These are phyloP conservation scores for Echinarachnius parma DNA, from an alignment of 53 echinoderm and acorn worm genomes.

Conservation along the genomic window DNA sequence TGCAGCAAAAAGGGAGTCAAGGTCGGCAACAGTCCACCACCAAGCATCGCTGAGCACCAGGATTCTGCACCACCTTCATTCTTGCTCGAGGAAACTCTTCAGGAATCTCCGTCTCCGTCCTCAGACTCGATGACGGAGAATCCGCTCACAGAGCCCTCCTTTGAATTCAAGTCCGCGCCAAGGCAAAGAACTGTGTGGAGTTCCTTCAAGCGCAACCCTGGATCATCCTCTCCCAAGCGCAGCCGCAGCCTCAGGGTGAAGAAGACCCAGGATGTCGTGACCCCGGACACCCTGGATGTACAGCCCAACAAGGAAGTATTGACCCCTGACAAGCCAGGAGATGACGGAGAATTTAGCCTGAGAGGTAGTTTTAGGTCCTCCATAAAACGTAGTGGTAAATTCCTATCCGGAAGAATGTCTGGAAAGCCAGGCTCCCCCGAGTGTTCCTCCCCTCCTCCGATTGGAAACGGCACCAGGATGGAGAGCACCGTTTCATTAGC, in stretches of 20 bases:
- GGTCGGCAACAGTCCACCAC: conserved; percentile 15
- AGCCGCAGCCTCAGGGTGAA: conserved; percentile 44
- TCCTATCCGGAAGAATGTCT: conserved; percentile 33
- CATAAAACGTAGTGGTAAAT: conserved; percentile 29
- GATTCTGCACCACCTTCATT: background rate
- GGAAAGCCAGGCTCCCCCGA: conserved; percentile 30
- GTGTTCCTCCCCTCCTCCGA: conserved; percentile 37
- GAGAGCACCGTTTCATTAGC: conserved; percentile 78
- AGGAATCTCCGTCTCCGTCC: conserved; percentile 7
- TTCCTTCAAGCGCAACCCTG: conserved; percentile 41
- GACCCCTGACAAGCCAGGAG: conserved; percentile 17
- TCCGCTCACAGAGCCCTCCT: conserved; percentile 33
- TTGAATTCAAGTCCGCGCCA: conserved; percentile 40
- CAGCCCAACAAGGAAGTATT: conserved; percentile 26
- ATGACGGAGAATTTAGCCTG: conserved; percentile 3
- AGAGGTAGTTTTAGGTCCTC: conserved; percentile 41
- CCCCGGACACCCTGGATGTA: conserved; percentile 18
- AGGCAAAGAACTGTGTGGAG: conserved; percentile 44
- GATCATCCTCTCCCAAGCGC: conserved; percentile 36
- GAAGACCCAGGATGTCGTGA: conserved; percentile 43
- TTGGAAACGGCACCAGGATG: conserved; percentile 46
- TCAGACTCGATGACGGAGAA: conserved; percentile 46
- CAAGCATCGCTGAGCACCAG: background rate
- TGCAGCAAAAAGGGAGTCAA: conserved; percentile 27
- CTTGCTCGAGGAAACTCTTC: conserved; percentile 1